Conservation (phyloP, 2,113 vertebrate species). For the Paratilapia polleni region DNA sequence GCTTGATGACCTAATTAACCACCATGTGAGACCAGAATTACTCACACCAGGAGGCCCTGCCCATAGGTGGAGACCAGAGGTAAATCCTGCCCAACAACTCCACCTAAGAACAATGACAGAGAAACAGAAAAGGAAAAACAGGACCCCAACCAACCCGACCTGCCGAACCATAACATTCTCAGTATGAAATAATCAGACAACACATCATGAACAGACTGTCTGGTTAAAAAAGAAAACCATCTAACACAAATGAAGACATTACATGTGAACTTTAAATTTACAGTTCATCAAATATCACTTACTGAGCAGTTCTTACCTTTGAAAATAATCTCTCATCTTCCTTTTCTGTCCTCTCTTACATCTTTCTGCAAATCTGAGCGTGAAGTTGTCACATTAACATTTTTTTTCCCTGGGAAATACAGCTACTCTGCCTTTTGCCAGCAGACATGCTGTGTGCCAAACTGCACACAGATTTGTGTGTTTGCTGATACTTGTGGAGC, state of each 20-base stretch:
- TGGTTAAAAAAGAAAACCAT: background rate
- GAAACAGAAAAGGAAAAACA: too few relatives aligned
- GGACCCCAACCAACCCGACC: too few relatives aligned
- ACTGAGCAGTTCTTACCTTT: fast-evolving
- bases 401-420: background rate
- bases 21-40: too few relatives aligned
- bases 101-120: too few relatives aligned
- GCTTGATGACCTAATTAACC: too few relatives aligned
- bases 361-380: background rate
- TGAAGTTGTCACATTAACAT: background rate
- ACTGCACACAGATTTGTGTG: too few relatives aligned
- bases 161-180: too few relatives aligned
- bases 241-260: fast-evolving
- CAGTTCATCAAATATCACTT: background rate
- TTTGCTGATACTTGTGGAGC: background rate
- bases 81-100: too few relatives aligned
- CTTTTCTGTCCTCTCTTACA: background rate
- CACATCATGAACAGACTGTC: background rate
- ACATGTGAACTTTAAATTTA: background rate
- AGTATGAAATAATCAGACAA: background rate
- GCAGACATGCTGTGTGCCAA: background rate
- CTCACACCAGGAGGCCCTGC: too few relatives aligned
- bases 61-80: too few relatives aligned
- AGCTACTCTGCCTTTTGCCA: background rate
- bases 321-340: background rate